Base-by-base conservation (phyloP, 2,888 invertebrate genomes). In the Melanostoma mellinum region DNA sequence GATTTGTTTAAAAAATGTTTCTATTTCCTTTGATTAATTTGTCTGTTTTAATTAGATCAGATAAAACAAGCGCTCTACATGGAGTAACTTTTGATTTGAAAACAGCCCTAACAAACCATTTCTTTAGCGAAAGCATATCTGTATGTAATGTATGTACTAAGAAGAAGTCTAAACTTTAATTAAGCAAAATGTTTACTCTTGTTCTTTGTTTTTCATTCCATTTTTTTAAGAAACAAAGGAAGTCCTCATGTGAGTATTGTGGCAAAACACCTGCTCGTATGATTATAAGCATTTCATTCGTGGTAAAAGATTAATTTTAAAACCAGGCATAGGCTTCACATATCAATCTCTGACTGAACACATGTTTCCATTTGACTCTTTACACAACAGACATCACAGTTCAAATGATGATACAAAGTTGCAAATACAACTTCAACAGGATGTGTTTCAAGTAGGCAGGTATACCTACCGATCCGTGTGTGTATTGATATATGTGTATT, bases 231-330 rank as follows among this genome's bases (percentile, higher is more conserved):
- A 20, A 20, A 61, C 71, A 58, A 71, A 65, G 56, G 61, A 77
- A 67, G 33, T 72, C 58, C 20, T 72, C 67, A 56, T 50, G 50
- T 58, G 67, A 72, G 63, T 77, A 69, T 71, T 56, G 69, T 42
- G 65, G 72, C 46, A 46, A 52, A 65, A 72, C 78, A 78, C 72
- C 72, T 78, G 71, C 61, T 67, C 65, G 72, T 78, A 72, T 52
- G 72, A 78, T 72, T 78, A 78, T 58, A 78, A 71, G 65, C 71
- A 77, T 65, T 77, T 50, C 71, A 60, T 72, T 78, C 65, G 71
- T 58, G 52, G 72, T 46, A 72, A 33, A 72, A 72, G 72, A 78
- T 72, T 78, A 72, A 72, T 78, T 78, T 67, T 35, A 77, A 71
- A 69, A 69, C 61, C 71, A 77, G 63, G 32, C 63, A 55, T 56